Percentiles rank a stretch among this genome's conserved stretches.
Conservation (phyloP, 2,888 invertebrate species). For the Cistogaster globosa region DNA sequence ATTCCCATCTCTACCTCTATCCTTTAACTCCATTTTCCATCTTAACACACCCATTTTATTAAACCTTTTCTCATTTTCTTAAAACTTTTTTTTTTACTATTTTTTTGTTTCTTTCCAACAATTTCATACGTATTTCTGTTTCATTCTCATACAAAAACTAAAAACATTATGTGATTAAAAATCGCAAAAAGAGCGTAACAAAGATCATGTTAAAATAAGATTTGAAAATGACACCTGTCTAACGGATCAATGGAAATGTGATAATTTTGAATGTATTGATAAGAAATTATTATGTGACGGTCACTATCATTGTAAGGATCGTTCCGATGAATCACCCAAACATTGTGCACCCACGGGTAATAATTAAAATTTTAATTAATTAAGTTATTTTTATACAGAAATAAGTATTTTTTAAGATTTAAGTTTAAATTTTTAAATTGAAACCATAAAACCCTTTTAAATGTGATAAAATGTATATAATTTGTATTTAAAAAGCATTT, state of each 20-base stretch:
- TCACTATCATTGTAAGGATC: constrained; percentile 85
- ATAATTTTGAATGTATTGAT: constrained; percentile 86
- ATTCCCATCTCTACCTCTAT: not conserved
- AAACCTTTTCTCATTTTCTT: constrained; percentile 6
- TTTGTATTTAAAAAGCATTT: constrained; percentile 13
- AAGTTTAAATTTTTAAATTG: constrained; percentile 12
- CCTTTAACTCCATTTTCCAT: not conserved
- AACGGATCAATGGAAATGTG: constrained; percentile 85
- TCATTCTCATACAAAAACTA: constrained; percentile 37
- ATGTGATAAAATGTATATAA: constrained; percentile 25
- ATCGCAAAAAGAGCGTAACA: constrained; percentile 68
- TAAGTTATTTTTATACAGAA: constrained; percentile 34
- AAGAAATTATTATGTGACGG: constrained; percentile 85
- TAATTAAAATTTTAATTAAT: constrained; percentile 28
- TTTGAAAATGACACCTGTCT: constrained; percentile 75
- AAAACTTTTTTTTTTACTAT: constrained; percentile 6
- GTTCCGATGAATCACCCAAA: constrained; percentile 84
- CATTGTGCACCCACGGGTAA: constrained; percentile 80
- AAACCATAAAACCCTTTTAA: constrained; percentile 47
- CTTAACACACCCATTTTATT: constrained; percentile 10
- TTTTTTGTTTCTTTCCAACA: constrained; percentile 30
- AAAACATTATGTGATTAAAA: constrained; percentile 63
- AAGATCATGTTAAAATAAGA: constrained; percentile 63
- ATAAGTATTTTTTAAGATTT: constrained; percentile 38
- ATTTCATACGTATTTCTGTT: constrained; percentile 31